Conservation (phyloP, 2,113 vertebrate species). For the Melanerpes formicivorus region DNA sequence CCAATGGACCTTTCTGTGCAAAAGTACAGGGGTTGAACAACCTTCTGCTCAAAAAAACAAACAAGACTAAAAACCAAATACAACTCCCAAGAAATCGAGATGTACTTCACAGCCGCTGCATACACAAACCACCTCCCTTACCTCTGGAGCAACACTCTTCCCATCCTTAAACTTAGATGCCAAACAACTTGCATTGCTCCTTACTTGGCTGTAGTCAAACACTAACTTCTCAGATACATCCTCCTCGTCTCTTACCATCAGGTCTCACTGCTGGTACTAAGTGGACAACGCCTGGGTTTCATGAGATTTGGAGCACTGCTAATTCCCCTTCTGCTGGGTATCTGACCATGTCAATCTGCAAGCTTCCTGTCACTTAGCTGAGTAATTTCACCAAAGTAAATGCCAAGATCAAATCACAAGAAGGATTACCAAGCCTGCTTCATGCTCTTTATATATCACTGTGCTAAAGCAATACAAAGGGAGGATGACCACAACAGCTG, state of each 20-base stretch:
- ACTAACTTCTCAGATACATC: neutral
- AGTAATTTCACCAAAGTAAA: neutral
- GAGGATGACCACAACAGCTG: neutral
- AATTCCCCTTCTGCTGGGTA: neutral
- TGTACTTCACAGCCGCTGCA: neutral
- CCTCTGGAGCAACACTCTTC: neutral
- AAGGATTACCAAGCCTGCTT: neutral
- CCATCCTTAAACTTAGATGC: neutral
- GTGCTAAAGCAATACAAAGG: neutral
- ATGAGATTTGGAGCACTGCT: neutral
- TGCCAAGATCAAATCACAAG: neutral
- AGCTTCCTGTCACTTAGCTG: neutral
- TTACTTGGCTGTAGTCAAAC: neutral
- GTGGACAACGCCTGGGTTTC: neutral
- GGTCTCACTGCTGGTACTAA: neutral
- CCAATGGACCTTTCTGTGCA: neutral
- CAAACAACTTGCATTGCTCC: neutral
- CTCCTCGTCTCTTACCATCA: neutral
- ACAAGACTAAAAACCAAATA: neutral
- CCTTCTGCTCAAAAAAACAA: neutral
- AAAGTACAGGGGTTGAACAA: neutral
- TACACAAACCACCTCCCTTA: neutral
- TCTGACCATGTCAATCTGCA: neutral
- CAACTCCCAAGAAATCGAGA: neutral
- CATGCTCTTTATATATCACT: rapidly evolving